Evolutionary conservation across 2,888 invertebrate species (phyloP), one percentile per base, ranked within the genome.

Genomic region (Aleiodes leptofemur): DNA sequence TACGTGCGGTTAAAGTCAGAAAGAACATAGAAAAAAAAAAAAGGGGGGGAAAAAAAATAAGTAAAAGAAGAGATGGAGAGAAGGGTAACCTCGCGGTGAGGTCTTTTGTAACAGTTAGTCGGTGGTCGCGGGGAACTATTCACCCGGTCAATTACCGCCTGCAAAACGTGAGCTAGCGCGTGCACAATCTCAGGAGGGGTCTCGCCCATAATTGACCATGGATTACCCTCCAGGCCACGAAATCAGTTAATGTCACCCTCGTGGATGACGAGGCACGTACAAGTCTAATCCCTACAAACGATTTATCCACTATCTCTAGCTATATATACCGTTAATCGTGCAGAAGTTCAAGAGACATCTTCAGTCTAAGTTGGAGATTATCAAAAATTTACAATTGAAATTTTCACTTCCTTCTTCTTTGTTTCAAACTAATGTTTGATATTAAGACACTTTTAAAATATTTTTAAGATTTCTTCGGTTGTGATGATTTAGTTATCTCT

Each of bases 211-310:
- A 86, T 85, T 83, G 82, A 80, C 81, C 77, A 78, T 78, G 78
- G 82, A 85, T 86, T 84, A 82, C 79, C 76, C 82, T 76, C 80
- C 81, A 76, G 79, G 82, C 81, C 79, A 79, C 81, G 80, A 82
- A 85, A 84, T 85, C 82, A 82, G 83, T 84, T 85, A 84, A 85
- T 83, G 83, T 85, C 83, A 81, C 76, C 81, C 82, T 78, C 74
- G 70, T 79, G 75, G 77, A 82, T 83, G 80, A 82, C 81, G 80
- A 77, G 80, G 80, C 80, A 79, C 76, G 79, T 76, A 78, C 76
- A 72, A 69, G 74, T 76, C 79, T 80, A 79, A 82, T 79, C 79
- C 79, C 56, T 73, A 77, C 78, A 74, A 75, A 78, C 74, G 76
- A 80, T 78, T 78, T 81, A 74, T 76, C 77, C 78, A 69, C 57